Percentiles rank a stretch among this genome's conserved stretches.
Evolutionary conservation across 2,113 vertebrate genomes (phyloP).

Genomic region (Rhynchomys soricoides): DNA sequence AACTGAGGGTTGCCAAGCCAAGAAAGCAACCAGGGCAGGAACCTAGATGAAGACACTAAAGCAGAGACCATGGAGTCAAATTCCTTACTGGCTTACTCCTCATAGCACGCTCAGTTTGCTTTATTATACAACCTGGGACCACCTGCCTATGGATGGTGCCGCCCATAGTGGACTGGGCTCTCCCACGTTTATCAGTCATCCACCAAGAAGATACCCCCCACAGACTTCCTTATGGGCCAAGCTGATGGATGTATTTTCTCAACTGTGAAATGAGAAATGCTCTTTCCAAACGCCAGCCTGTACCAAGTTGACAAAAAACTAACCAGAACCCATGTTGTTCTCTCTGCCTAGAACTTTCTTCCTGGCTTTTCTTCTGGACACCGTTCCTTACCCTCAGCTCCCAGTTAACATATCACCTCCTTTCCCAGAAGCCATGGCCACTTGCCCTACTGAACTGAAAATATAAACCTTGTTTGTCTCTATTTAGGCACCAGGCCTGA

Average conservation of each 20-base stretch:
- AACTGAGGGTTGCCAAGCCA: not conserved
- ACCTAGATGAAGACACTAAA: not conserved
- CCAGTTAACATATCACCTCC: not conserved
- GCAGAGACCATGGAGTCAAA: not conserved
- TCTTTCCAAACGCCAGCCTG: not conserved
- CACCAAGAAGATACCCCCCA: not conserved
- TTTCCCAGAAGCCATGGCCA: not conserved
- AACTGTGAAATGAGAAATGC: not conserved
- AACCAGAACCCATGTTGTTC: not conserved
- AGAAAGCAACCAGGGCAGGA: not conserved
- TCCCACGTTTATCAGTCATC: not conserved
- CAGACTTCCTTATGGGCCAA: not conserved
- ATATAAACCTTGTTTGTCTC: too few species aligned
- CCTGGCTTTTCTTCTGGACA: not conserved
- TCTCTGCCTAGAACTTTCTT: not conserved
- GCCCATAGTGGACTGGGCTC: not conserved
- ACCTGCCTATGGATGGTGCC: not conserved
- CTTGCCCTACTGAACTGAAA: too few species aligned
- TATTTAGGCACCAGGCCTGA: too few species aligned
- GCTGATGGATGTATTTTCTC: not conserved
- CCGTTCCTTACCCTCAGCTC: not conserved
- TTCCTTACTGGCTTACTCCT: not conserved
- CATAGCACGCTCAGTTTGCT: not conserved
- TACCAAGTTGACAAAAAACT: not conserved
- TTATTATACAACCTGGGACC: not conserved